Percentiles rank a stretch among this genome's conserved stretches.
phyloP scores from a whole-genome alignment of 2,113 vertebrate species.

The Neolamprologus kungweensis region DNA sequence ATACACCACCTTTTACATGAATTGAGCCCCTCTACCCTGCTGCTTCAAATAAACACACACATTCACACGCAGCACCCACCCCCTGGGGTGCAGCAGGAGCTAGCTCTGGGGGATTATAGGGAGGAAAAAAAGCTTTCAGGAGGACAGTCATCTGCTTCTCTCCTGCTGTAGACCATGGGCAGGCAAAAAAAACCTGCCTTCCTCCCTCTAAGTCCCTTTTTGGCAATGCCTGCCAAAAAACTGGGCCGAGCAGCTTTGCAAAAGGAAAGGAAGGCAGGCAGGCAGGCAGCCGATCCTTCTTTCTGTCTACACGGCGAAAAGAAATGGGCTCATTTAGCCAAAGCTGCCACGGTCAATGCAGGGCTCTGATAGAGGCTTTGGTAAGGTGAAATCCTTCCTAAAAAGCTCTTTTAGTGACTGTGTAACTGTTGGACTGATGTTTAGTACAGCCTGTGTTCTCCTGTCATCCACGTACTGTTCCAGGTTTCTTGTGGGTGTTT shows the following conservation, averaged over 20 bases:
- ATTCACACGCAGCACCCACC: slow-evolving; percentile 35
- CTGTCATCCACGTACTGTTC: slow-evolving; percentile 38
- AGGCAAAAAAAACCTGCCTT: slow-evolving; percentile 35
- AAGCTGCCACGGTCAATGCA: slow-evolving; percentile 59
- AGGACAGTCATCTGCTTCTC: slow-evolving; percentile 71
- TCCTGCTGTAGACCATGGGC: slow-evolving; percentile 62
- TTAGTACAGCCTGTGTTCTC: slow-evolving; percentile 23
- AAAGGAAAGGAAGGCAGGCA: slow-evolving; percentile 46
- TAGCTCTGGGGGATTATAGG: slow-evolving; percentile 73
- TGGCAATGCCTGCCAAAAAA: slow-evolving; percentile 66
- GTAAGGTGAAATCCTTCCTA: slow-evolving; percentile 50
- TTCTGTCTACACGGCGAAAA: slow-evolving; percentile 69
- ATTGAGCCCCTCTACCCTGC: slow-evolving; percentile 30
- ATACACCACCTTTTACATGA: slow-evolving; percentile 15
- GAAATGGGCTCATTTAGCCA: slow-evolving; percentile 62
- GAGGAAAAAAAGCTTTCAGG: slow-evolving; percentile 58
- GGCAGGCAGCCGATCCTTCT: slow-evolving; percentile 55
- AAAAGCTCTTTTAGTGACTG: slow-evolving; percentile 39
- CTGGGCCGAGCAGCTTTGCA: slow-evolving; percentile 57
- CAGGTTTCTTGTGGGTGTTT: slow-evolving; percentile 39
- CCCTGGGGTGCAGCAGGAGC: slow-evolving; percentile 69
- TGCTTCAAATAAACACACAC: slow-evolving; percentile 46
- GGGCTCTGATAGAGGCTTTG: slow-evolving; percentile 60
- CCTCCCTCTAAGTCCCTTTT: slow-evolving; percentile 62
- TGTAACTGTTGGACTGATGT: slow-evolving; percentile 29